Evolutionary conservation across 2,888 invertebrate species (phyloP), one percentile per base, ranked within the genome.

Genomic region (Thalpophila matura): DNA sequence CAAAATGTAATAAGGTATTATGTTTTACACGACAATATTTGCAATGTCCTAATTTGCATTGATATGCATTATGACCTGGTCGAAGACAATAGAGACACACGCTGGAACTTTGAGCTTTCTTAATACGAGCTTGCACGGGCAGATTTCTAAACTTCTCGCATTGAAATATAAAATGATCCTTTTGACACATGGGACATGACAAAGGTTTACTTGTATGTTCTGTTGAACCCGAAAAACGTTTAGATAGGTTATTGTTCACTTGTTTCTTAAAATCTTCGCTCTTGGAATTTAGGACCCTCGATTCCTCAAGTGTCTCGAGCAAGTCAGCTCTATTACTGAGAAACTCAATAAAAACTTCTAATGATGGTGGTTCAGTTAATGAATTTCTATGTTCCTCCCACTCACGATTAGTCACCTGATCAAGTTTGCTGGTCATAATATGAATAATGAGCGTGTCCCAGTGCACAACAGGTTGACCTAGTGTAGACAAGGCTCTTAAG

Each of bases 331-430:
- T 42, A 3, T 33, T 43, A 2, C 42, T 24, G 1, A 53, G 22
- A 3, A 53, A 53, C 0, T 31, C 7, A 24, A 16, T 53, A 5
- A 53, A 53, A 2, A 16, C 24, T 9, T 38, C 0, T 7, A 42
- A 35, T 24, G 53, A 33, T 43, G 53, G 33, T 16, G 54, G 54
- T 9, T 45, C 54, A 6, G 18, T 18, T 7, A 49, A 35, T 10
- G 42, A 14, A 4, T 57, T 57, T 9, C 57, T 61, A 9, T 49
- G 43, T 27, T 66, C 49, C 6, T 61, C 57, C 61, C 66, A 66
- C 26, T 66, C 37, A 10, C 57, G 43, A 37, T 57, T 57, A 1
- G 57, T 57, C 9, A 47, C 35, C 7, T 47, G 26, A 18, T 61
- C 57, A 1, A 67, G 35, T 24, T 55, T 61, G 16, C 20, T 33